These are phyloP conservation scores for Mechanitis mazaeus DNA, from an alignment of 2,888 invertebrate species.

Conservation along the genomic window DNA sequence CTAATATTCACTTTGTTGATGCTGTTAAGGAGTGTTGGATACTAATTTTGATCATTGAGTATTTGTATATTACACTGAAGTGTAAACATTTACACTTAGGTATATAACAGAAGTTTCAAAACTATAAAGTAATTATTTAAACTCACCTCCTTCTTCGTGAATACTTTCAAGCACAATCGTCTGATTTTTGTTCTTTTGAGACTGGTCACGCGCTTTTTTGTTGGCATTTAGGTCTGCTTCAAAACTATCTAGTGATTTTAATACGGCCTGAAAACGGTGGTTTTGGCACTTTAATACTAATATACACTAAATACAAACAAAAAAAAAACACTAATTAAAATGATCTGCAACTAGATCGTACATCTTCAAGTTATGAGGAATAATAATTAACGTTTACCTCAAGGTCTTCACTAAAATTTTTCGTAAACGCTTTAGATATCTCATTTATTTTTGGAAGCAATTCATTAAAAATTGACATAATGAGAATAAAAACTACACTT, in stretches of 20 bases:
- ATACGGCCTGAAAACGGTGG: constrained; percentile 47
- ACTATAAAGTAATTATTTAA: neutral
- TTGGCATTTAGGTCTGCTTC: constrained; percentile 56
- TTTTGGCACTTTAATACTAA: neutral
- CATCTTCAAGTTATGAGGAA: constrained; percentile 15
- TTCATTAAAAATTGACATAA: constrained; percentile 67
- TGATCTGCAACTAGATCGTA: constrained; percentile 7
- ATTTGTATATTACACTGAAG: too few species aligned
- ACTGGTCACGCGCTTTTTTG: constrained; percentile 44
- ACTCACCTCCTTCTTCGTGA: constrained; percentile 58
- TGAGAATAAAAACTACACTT: constrained; percentile 47
- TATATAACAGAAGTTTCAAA: neutral
- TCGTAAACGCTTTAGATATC: constrained; percentile 47
- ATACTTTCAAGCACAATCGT: constrained; percentile 59
- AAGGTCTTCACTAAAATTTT: constrained; percentile 53
- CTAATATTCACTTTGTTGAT: too few species aligned
- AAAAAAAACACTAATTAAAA: constrained; percentile 22
- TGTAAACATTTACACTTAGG: too few species aligned
- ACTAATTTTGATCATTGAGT: too few species aligned
- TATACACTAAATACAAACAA: constrained; percentile 26
- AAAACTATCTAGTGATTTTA: constrained; percentile 53
- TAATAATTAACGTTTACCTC: constrained; percentile 46
- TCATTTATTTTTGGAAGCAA: constrained; percentile 54
- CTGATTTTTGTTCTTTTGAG: constrained; percentile 48
- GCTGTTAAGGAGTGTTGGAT: too few species aligned